Conservation (phyloP, 2,797 vertebrate species). For the Xenentodon cancila region DNA sequence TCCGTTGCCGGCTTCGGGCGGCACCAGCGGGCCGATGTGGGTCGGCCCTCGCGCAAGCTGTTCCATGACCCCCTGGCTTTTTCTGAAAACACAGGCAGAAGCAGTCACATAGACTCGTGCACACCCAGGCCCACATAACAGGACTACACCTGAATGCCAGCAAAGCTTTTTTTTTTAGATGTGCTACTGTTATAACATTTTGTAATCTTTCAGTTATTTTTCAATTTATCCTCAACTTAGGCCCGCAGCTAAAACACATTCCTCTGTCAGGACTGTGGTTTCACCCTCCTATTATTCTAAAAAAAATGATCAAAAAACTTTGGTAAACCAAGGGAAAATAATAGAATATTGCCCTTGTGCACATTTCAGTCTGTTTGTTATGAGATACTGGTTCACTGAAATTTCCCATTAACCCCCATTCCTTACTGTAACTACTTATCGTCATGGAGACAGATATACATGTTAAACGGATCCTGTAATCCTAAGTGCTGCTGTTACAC, state of each 20-base stretch:
- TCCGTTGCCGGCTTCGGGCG: conserved; percentile 49
- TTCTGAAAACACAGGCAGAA: conserved; percentile 39
- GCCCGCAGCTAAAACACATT: conserved; percentile 50
- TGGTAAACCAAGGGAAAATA: conserved; percentile 11
- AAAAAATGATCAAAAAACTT: conserved; percentile 22
- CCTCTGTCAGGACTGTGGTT: conserved; percentile 34
- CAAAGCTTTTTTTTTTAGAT: conserved; percentile 52
- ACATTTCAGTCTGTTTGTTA: conserved; percentile 23
- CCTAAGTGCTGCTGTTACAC: conserved; percentile 10
- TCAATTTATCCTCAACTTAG: conserved; percentile 39
- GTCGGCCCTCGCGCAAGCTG: conserved; percentile 65
- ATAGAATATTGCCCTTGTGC: not conserved
- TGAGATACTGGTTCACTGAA: conserved; percentile 28
- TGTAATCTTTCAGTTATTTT: conserved; percentile 40
- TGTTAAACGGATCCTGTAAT: conserved; percentile 49
- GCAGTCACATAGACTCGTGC: conserved; percentile 22
- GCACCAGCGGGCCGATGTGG: conserved; percentile 40
- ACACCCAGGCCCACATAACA: conserved; percentile 46
- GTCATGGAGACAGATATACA: conserved; percentile 46
- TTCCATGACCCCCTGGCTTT: conserved; percentile 67
- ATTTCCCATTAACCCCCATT: conserved; percentile 48
- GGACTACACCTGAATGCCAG: conserved; percentile 38
- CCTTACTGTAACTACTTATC: conserved; percentile 60
- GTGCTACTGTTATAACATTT: conserved; percentile 51
- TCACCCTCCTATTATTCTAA: conserved; percentile 29